Evolutionary conservation across 2,888 invertebrate species (phyloP), one percentile per base, ranked within the genome.

Genomic region (Ischnus inquisitorius): DNA sequence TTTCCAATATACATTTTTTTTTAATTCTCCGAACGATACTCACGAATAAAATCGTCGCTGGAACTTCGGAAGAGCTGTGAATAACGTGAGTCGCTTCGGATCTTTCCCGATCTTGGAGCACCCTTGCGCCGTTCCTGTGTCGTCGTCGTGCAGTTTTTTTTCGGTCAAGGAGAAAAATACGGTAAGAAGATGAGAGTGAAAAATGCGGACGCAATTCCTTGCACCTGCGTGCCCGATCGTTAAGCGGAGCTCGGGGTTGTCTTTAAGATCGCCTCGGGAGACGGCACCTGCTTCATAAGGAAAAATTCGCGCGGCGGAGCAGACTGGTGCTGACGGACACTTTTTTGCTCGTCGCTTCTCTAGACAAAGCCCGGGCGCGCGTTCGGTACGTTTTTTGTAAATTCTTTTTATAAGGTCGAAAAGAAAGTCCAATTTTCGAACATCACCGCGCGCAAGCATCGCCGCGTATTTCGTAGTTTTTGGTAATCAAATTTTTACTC

Each of bases 101-200:
- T 57, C 79, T 69, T n/a, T 89, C 84, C 0, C 67, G 34, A 2
- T 87, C 76, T 5, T 74, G 75, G 16, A 92, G 84, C 1, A 90
- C 62, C 51, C 65, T 87, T 0, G 90, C 92, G 2, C 93, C 93
- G 0, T 92, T 88, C 72, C 93, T 93, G 71, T 60, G 62, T 78
- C 19, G 28, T 72, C 4, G 14, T 46, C 28, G 74, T 25, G 19
- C 3, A 1, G 34, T 34, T 14, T 72, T 14, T 72, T 78, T 72
- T 69, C 51, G 48, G 72, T 84, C 76, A 89, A 88, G 86, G 84
- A 80, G 65, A 51, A 72, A 57, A 60, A 41, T 0, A 76, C n/a
- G n/a, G 3, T 10, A 72, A 60, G n/a, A 46, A 46, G 10, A 41
- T 14, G 19, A 57, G 57, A 39, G 25, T 12, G n/a, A 39, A 54